Base-by-base conservation (phyloP, 2,113 vertebrate genomes). In the Anhinga rufa region DNA sequence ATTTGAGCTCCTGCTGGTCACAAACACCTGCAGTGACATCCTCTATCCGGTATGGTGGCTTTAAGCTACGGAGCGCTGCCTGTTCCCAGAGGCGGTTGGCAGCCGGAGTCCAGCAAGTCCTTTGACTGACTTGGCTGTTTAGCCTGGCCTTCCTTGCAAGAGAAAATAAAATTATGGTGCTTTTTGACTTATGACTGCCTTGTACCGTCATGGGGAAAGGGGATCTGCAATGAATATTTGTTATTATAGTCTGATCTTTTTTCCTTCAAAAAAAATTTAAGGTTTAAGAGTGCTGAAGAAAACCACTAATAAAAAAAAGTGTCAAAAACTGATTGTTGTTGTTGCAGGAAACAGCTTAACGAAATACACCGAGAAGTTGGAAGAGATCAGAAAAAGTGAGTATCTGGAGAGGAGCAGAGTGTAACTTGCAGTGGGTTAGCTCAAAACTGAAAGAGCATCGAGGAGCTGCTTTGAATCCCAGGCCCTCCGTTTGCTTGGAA, bases 361-460 rank as follows among this genome's bases (percentile, higher is more conserved):
- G 4, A 99, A 99, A 93, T 99, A 99, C 90, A 97, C 98, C 92
- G 99, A 99, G 94, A 99, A 97, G 89, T 49, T 99, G 93, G 99
- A 99, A 96, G 98, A 99, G 48, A 98, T 99, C 28, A 99, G 98
- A 96, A 99, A 97, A 98, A 99, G 99, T 99, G 97, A 99, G 99
- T 99, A 94, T 28, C 77, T 92, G 61, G 81, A 61, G 55, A 36
- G 62, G 29, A 40, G 29, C 13, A 25, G 60, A 31, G 4, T 1
- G 32, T 28, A 28, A 9, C 54, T 16, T 20, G 17, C 0, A 3
- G 29, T 14, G 86, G 12, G 5, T 80, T 44, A 14, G 14, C 9
- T 57, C 11, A 8, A 60, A 57, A 19, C 48, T 32, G 36, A 10
- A 8, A 8, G 36, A 52, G 9, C 36, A 9, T 10, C 0, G 3